Evolutionary conservation across 2,113 vertebrate genomes (phyloP).

Genomic region (Sapajus apella): DNA sequence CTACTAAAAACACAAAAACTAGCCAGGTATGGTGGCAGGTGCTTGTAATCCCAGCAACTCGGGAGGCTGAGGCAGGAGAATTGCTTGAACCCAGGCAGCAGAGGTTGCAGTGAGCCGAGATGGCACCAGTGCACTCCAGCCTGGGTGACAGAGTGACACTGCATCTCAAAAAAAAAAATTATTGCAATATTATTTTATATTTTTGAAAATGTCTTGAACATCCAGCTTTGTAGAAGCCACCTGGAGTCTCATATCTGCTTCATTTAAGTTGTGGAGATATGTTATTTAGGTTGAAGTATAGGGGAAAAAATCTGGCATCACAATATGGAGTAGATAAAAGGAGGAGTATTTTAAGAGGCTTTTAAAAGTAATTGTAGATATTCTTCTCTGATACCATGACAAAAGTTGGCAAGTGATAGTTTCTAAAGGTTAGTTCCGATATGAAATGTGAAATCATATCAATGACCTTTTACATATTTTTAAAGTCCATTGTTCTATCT

Average conservation of each 20-base stretch:
- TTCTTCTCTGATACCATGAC: not conserved
- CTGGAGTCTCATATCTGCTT: not conserved
- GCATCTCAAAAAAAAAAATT: not conserved
- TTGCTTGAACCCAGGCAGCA: no score
- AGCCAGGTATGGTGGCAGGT: no score
- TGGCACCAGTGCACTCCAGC: no score
- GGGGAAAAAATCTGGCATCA: not conserved
- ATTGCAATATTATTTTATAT: not conserved
- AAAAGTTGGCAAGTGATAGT: not conserved
- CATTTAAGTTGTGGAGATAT: not conserved
- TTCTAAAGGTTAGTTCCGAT: not conserved
- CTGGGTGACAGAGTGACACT: no score
- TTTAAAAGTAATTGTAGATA: not conserved
- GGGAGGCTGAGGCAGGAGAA: no score
- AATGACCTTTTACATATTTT: not conserved
- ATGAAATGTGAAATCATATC: not conserved
- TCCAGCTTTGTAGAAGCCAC: not conserved
- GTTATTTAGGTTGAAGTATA: not conserved
- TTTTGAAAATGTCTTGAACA: not conserved
- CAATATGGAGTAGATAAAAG: not conserved
- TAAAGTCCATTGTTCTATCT: not conserved
- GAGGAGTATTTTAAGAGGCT: not conserved
- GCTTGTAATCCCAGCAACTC: no score
- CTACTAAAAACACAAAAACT: no score
- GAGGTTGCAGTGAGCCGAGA: no score